phyloP scores from a whole-genome alignment of 2,888 invertebrate species.

The Gisinianus flammeolus region DNA sequence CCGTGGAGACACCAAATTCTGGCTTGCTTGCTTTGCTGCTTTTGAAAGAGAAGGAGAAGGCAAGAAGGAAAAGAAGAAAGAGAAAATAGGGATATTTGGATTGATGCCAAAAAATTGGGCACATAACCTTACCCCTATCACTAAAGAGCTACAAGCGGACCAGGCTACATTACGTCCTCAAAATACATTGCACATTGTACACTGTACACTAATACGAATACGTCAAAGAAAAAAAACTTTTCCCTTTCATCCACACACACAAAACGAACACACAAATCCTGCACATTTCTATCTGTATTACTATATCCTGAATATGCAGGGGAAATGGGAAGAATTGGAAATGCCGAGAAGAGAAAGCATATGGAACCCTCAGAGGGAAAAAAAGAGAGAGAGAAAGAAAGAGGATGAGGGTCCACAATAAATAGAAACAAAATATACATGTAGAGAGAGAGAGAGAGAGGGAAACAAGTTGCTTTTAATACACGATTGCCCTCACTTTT shows the following conservation, averaged over 20 bases:
- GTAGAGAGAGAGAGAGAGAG: not conserved
- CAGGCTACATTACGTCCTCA: not conserved
- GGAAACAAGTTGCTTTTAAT: not conserved
- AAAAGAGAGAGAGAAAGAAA: not conserved
- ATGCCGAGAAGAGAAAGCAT: too few relatives aligned
- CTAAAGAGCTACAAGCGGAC: not conserved
- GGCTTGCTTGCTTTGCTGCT: not conserved
- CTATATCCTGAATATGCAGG: too few relatives aligned
- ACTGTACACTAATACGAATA: too few relatives aligned
- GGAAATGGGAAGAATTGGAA: too few relatives aligned
- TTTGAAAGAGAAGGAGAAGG: not conserved
- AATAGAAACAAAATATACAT: too few relatives aligned
- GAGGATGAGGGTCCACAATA: too few relatives aligned
- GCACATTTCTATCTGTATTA: too few relatives aligned
- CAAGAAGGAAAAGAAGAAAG: not conserved
- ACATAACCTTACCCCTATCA: conserved; percentile 7
- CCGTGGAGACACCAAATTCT: conserved; percentile 21
- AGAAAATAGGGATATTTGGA: conserved; percentile 27
- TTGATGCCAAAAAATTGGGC: conserved; percentile 23
- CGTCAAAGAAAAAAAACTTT: conserved; percentile 16
- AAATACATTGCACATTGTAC: conserved; percentile 15
- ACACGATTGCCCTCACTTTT: not conserved
- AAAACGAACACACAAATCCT: not conserved
- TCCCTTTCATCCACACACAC: conserved; percentile 9
- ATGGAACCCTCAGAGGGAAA: not conserved